phyloP scores from a whole-genome alignment of 2,797 vertebrate species.

The Delichon dasypus region DNA sequence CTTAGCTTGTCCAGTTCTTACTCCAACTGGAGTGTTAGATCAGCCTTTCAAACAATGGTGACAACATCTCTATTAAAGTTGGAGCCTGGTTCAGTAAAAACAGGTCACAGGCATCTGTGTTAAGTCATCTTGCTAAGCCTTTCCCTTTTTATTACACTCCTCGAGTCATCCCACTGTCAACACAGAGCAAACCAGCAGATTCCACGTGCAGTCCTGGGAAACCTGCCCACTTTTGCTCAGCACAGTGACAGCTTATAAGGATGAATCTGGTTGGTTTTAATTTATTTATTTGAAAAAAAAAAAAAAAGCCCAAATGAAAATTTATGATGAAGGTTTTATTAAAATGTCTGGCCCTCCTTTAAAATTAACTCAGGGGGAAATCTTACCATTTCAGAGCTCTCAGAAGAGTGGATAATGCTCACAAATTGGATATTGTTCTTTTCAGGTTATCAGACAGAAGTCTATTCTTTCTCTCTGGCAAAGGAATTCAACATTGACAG shows the following conservation, averaged over 20 bases:
- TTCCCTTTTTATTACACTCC: slow-evolving; percentile 21
- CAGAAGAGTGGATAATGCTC: background rate
- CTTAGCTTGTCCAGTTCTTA: slow-evolving; percentile 57
- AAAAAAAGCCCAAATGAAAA: background rate
- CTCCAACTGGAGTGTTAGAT: slow-evolving; percentile 13
- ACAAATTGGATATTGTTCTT: background rate
- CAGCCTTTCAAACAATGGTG: slow-evolving; percentile 43
- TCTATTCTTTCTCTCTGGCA: slow-evolving; percentile 15
- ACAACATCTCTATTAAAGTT: slow-evolving; percentile 33
- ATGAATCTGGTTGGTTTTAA: background rate
- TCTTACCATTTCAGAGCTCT: background rate
- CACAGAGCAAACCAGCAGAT: background rate
- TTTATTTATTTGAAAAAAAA: background rate
- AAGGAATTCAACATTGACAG: slow-evolving; percentile 2
- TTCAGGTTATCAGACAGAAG: slow-evolving; percentile 1
- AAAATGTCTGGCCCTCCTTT: background rate
- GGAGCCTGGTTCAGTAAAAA: background rate
- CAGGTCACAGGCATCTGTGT: background rate
- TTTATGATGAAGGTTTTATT: background rate
- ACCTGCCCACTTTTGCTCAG: slow-evolving; percentile 6
- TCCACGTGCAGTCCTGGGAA: background rate
- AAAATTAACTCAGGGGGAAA: slow-evolving; percentile 7
- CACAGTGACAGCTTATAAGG: background rate
- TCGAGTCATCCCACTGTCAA: background rate
- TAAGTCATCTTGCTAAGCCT: background rate